A percentile compares a stretch with the other conserved stretches of the same genome.
phyloP scores from a whole-genome alignment of 2,797 vertebrate species.

The Lepilemur septentrionalis region DNA sequence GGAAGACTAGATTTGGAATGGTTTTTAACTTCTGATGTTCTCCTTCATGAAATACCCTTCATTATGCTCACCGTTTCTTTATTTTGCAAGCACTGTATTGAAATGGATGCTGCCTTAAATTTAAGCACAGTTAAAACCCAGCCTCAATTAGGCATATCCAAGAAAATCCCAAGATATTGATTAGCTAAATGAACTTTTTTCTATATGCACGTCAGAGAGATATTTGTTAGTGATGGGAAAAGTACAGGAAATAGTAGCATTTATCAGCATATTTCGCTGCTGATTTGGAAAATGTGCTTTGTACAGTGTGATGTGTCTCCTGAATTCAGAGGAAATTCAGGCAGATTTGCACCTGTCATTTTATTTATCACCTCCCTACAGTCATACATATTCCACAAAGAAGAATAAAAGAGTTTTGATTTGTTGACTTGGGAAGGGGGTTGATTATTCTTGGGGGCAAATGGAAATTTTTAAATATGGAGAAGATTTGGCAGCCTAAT shows the following conservation, averaged over 20 bases:
- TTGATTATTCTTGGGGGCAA: conserved; percentile 16
- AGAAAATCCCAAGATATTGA: conserved; percentile 74
- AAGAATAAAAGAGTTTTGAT: conserved; percentile 75
- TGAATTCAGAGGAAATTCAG: conserved; percentile 49
- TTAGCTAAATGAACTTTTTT: conserved; percentile 71
- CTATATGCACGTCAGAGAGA: conserved; percentile 58
- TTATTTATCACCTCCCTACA: conserved; percentile 74
- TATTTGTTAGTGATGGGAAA: conserved; percentile 26
- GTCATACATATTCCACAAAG: neutral
- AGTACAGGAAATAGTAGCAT: conserved; percentile 19
- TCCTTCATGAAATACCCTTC: conserved; percentile 19
- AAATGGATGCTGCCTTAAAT: conserved; percentile 65
- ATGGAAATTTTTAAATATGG: conserved; percentile 40
- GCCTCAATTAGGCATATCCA: conserved; percentile 60
- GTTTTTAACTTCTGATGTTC: conserved; percentile 7
- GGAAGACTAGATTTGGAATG: neutral
- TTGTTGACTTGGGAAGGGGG: conserved; percentile 53
- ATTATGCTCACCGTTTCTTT: neutral
- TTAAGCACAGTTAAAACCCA: conserved; percentile 68
- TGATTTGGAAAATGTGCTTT: conserved; percentile 63
- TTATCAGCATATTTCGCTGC: conserved; percentile 35
- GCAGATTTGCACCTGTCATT: conserved; percentile 72
- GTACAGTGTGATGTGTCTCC: conserved; percentile 34
- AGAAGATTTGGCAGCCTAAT: conserved; percentile 40
- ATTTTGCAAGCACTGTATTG: conserved; percentile 29